These are phyloP conservation scores for Drosophila miranda DNA, from an alignment of 1,140 invertebrate genomes.

Conservation along the genomic window DNA sequence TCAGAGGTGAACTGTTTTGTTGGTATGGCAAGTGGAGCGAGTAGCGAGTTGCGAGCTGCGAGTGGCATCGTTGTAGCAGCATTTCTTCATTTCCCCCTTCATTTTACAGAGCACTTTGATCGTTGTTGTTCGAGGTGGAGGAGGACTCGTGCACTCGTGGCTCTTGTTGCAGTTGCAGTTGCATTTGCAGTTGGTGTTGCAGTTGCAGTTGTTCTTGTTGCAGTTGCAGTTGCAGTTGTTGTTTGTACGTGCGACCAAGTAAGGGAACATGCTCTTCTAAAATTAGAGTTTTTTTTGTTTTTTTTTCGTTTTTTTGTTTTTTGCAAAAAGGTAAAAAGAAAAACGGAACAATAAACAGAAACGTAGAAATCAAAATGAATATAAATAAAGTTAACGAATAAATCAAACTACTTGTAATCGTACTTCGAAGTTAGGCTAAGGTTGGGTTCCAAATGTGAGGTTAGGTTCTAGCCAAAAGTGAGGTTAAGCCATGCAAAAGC, in stretches of 20 bases:
- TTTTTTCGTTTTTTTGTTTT: conserved; percentile 14
- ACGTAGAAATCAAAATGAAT: conserved; percentile 36
- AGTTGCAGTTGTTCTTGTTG: conserved; percentile 41
- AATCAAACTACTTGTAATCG: conserved; percentile 16
- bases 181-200: conserved; percentile 15
- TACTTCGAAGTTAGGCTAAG: conserved; percentile 5
- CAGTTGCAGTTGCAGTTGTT: conserved; percentile 58
- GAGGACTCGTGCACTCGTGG: conserved; percentile 6
- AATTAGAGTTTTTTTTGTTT: conserved; percentile 69
- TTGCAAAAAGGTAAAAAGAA: conserved; percentile 57
- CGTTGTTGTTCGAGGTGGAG: conserved; percentile 22
- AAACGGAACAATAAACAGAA: conserved; percentile 41
- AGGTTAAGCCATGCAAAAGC: conserved; percentile 48
- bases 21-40: too few species aligned
- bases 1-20: too few species aligned
- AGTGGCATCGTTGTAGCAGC: conserved; percentile 8
- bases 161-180: conserved; percentile 30
- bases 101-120: conserved; percentile 38
- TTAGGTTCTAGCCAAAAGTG: conserved; percentile 2
- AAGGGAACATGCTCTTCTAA: conserved; percentile 86
- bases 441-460: neutral
- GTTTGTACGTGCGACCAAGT: conserved; percentile 83
- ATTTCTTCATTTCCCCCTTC: conserved; percentile 16
- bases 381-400: conserved; percentile 17
- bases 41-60: too few species aligned